Evolutionary conservation across 2,888 invertebrate species (phyloP), one percentile per base, ranked within the genome.

Genomic region (Acronicta psi): DNA sequence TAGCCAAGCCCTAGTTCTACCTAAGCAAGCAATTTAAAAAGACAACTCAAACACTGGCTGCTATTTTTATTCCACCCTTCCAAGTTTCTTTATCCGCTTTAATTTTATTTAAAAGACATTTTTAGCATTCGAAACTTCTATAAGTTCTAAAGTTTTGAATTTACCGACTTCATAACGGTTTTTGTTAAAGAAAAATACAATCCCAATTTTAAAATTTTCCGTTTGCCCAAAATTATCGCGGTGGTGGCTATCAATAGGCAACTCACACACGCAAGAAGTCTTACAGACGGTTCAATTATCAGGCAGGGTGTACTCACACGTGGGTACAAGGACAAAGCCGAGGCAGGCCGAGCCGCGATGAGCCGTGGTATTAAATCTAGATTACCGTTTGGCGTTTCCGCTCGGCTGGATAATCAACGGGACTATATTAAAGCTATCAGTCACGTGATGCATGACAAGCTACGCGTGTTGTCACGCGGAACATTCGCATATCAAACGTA

Each of bases 361-460:
- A 90, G 87, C 90, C 86, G 80, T 79, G 87, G 91, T 88, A 91
- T 92, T 92, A 92, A 91, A 93, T 91, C 92, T 90, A 92, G 93
- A 92, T 93, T 93, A 92, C 87, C 87, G 87, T 88, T 89, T 87
- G 91, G 86, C 88, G 85, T 90, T 92, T 91, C 89, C 89, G 88
- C 88, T 81, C 85, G 81, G 81, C 77, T 82, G 89, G 87, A 90
- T 91, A 92, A 92, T 92, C 92, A 90, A 90, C 91, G 86, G 88
- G 89, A 90, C 91, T 89, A 85, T 92, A 92, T 92, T 92, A 92
- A 92, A 91, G 90, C 93, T 91, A 92, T 93, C 92, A 88, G 86
- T 92, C 92, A 90, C 88, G 87, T 87, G 85, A 85, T 85, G 87
- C 85, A 87, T 91, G 90, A 89, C 89, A 87, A 77, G 75, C 77